Percentiles rank a stretch among this genome's conserved stretches.
phyloP scores from a whole-genome alignment of 2,113 vertebrate species.

The Picathartes gymnocephalus region DNA sequence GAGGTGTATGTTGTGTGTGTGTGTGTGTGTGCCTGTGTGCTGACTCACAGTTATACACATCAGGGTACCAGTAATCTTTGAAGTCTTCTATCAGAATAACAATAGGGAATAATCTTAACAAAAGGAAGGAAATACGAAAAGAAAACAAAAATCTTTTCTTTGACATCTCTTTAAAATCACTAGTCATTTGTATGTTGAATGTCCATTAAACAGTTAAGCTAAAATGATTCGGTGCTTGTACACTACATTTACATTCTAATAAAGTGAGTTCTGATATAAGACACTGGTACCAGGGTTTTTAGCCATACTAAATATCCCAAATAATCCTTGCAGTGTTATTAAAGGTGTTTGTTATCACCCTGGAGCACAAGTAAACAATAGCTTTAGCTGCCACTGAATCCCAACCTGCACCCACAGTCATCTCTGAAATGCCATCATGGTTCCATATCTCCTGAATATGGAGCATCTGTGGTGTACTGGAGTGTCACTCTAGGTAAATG shows the following conservation, averaged over 20 bases:
- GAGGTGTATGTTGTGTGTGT: background rate
- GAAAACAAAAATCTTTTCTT: background rate
- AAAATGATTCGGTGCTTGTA: slow-evolving; percentile 56
- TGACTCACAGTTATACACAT: background rate
- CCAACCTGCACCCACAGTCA: background rate
- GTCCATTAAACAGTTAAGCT: background rate
- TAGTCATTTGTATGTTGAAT: slow-evolving; percentile 23
- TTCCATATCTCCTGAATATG: background rate
- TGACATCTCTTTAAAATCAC: background rate
- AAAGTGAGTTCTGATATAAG: slow-evolving; percentile 67
- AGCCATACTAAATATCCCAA: slow-evolving; percentile 32
- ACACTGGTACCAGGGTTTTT: slow-evolving; percentile 58
- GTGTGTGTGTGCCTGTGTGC: slow-evolving; percentile 16
- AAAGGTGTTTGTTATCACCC: background rate
- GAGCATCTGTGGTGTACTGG: background rate
- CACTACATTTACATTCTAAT: slow-evolving; percentile 70
- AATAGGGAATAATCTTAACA: slow-evolving; percentile 44
- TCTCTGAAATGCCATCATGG: background rate
- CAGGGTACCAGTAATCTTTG: background rate
- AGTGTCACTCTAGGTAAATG: background rate
- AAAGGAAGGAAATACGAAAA: background rate
- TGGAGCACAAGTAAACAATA: slow-evolving; percentile 2
- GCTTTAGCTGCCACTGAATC: slow-evolving; percentile 30
- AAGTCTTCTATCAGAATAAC: slow-evolving; percentile 51
- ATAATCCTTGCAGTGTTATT: background rate